Base-by-base conservation (phyloP, 2,888 invertebrate genomes). In the Megalurothrips usitatus region DNA sequence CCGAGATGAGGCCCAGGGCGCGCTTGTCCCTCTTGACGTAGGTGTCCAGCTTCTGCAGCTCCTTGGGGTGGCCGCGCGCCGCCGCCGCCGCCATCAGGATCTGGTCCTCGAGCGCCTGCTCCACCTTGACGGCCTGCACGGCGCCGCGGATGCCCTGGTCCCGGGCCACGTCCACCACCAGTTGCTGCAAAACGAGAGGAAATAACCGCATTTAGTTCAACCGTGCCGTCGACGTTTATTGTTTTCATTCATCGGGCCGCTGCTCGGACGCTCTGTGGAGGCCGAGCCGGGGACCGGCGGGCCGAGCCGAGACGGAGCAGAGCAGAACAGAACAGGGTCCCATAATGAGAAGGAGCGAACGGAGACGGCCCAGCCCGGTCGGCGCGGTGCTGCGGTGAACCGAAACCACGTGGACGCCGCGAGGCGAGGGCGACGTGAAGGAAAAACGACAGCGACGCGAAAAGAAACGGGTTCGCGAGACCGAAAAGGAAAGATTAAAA, bases 21-120 rank as follows among this genome's bases (percentile, higher is more conserved):
- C 85, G 82, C 82, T 84, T 85, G 83, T 84, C 84, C 23, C 85
- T 82, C 49, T 83, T 82, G 80, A 84, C 82, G 80, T 84, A 81
- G 47, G 83, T 81, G 79, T 83, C 83, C 12, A 85, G 82, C 81
- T 84, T 78, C 81, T 82, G 82, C 82, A 82, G 81, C 63, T 81
- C 81, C 23, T 82, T 81, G 26, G 81, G 82, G 52, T 83, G 80
- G 10, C 82, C 82, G 75, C 81, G 79, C 80, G 82, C 83, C 17
- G 82, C 82, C n/a, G 82, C 80, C 0, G 84, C 84, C 12, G 84
- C 83, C 34, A 82, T 82, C 26, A 84, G 81, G 48, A 84, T 83
- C 52, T 82, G 82, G n/a, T 84, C 83, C 81, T 84, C 84, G 11
- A 84, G 82, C 12, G 80, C 82, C 81, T 84, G 83, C 81, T 84